Base-by-base conservation (phyloP, 2,888 invertebrate species). In the Furcula furcula region DNA sequence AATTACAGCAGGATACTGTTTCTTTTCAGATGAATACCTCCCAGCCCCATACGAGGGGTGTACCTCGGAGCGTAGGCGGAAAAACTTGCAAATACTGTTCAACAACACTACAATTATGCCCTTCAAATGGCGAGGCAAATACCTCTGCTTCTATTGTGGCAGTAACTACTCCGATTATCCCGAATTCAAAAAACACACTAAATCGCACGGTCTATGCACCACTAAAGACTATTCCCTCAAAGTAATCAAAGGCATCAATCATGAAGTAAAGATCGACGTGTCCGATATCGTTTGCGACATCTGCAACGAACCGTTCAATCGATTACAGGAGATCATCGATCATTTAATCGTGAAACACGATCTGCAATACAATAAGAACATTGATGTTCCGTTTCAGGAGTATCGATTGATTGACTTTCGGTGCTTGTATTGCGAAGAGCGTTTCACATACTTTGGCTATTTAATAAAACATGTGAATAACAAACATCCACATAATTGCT, bases 111-210 rank as follows among this genome's bases (percentile, higher is more conserved):
- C 81, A 0, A 63, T 87, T 30, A 57, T 85, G 36, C 86, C 86
- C 15, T 86, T 86, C 61, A 83, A 83, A 69, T 85, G 85, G 86
- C 68, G 76, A n/a, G 76, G 76, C 12, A 70, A 63, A 39, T 82
- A 73, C 38, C 53, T 75, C 4, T 87, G 86, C 49, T 86, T 81
- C 57, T 84, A 81, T 63, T 87, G 86, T 53, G 75, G 75, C 4
- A 61, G 72, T 47, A 67, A 53, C 34, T 70, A 64, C 39, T 43
- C 63, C 0, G 71, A 80, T 21, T 80, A 84, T 36, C 27, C 42
- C 2, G 73, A 76, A n/a, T 73, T 86, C 18, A 76, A 63, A 61
- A 76, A 76, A 20, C 86, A 87, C 33, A 83, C 80, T 0, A 70
- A 66, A 48, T 65, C 76, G 0, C 86, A 87, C 46, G 76, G 76